Evolutionary conservation across 2,888 invertebrate genomes (phyloP).

Genomic region (Ceratothoa steindachneri): DNA sequence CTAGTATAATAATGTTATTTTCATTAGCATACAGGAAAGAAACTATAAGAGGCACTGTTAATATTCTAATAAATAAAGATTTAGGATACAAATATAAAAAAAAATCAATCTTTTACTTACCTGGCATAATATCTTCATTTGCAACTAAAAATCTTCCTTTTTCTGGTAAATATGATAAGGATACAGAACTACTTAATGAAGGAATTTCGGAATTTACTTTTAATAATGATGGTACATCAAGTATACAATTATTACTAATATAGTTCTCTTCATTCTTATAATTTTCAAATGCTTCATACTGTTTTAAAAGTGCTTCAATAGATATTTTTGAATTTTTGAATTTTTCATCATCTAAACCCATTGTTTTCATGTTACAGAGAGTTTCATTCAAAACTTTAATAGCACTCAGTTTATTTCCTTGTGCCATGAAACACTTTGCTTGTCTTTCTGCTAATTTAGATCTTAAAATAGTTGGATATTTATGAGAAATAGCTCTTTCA

Average conservation of each 20-base stretch:
- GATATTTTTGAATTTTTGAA: constrained; percentile 13
- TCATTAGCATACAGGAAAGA: too few relatives aligned
- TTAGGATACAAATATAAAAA: too few relatives aligned
- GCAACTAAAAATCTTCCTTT: constrained; percentile 17
- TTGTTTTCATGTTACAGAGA: constrained; percentile 3
- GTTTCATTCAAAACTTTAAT: constrained; percentile 14
- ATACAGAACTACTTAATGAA: constrained; percentile 7
- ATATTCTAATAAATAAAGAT: too few relatives aligned
- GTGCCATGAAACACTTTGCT: constrained; percentile 29
- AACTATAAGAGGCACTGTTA: too few relatives aligned
- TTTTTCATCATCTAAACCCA: constrained; percentile 27
- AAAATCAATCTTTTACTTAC: too few relatives aligned
- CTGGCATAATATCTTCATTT: constrained; percentile 12
- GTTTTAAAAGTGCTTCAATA: constrained; percentile 12
- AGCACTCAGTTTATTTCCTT: constrained; percentile 10
- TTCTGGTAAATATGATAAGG: not conserved
- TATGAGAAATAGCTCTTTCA: constrained; percentile 24
- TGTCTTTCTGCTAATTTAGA: constrained; percentile 34
- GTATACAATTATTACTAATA: not conserved
- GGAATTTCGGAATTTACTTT: not conserved
- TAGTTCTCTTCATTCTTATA: too few relatives aligned
- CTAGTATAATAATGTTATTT: too few relatives aligned
- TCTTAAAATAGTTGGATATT: constrained; percentile 31
- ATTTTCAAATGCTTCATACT: constrained; percentile 15
- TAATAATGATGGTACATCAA: not conserved